A percentile compares a stretch with the other conserved stretches of the same genome.
phyloP scores from a whole-genome alignment of 2,888 invertebrate species.

The Scelioninae gen. 2 region DNA sequence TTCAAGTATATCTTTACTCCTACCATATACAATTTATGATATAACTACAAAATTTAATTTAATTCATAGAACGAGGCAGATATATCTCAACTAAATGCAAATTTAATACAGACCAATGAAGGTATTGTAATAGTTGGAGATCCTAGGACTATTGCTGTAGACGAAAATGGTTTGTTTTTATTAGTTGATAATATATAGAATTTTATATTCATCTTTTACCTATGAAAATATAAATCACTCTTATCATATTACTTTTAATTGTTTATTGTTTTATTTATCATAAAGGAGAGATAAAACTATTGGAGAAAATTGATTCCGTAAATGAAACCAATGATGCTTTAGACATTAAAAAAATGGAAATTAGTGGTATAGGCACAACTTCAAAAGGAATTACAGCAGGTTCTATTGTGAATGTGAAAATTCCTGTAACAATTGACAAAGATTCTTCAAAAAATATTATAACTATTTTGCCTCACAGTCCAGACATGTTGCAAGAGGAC shows the following conservation, averaged over 20 bases:
- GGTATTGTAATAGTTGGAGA: slow-evolving; percentile 70
- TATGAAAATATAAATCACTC: too few species aligned
- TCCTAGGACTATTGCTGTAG: slow-evolving; percentile 67
- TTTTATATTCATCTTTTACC: too few species aligned
- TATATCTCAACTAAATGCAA: slow-evolving; percentile 29
- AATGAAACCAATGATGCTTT: slow-evolving; percentile 36
- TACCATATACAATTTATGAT: too few species aligned
- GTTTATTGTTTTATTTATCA: too few species aligned
- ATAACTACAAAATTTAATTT: slow-evolving; percentile 3
- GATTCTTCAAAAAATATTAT: slow-evolving; percentile 62
- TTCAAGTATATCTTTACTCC: too few species aligned
- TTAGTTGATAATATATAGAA: too few species aligned
- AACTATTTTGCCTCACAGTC: slow-evolving; percentile 64
- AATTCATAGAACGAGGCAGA: slow-evolving; percentile 31
- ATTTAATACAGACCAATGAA: slow-evolving; percentile 60
- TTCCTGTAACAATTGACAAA: slow-evolving; percentile 58
- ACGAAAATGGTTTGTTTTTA: slow-evolving; percentile 71
- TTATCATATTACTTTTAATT: too few species aligned
- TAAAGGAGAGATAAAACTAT: slow-evolving; percentile 69
- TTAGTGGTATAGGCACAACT: background rate
- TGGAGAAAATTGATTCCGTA: slow-evolving; percentile 64
- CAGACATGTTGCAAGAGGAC: slow-evolving; percentile 60
- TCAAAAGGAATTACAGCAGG: slow-evolving; percentile 47
- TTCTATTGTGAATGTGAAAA: slow-evolving; percentile 62
- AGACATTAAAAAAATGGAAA: slow-evolving; percentile 46